Evolutionary conservation across 2,113 vertebrate genomes (phyloP), one percentile per base, ranked within the genome.

Genomic region (Elgaria multicarinata): DNA sequence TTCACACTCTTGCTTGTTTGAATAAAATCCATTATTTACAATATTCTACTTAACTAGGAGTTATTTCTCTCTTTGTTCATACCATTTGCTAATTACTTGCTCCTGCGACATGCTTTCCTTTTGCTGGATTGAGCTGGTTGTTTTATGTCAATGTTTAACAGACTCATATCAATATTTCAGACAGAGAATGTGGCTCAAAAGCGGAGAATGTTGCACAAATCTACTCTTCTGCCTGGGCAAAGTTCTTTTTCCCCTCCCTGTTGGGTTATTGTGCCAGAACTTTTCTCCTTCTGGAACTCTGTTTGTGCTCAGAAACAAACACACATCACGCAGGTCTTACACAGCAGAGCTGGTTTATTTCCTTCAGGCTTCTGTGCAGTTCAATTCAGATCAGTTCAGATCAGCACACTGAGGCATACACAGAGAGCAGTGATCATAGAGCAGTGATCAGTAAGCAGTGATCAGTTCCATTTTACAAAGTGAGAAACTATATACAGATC

Each of bases 1-100:
- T 96, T 95, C 95, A 80, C 91, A 94, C 94, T 92, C 92, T 95
- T 96, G 92, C 94, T 95, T 97, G 93, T 97, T 97, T 97, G 95
- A 97, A 96, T 97, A 96, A 96, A 97, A 97, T 97, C 93, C 95
- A 97, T 96, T 96, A 97, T 97, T 97, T 97, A 97, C 92, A 95
- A 93, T 97, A 96, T 96, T 96, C 89, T 95, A 93, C 95, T 96
- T 96, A 96, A 96, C 94, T 96, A 95, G 93, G 93, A 97, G 91
- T 93, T 93, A 96, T 96, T 97, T 96, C 92, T 96, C 93, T 96
- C 93, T 96, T 96, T 96, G 94, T 96, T 96, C 95, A 91, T 94
- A 83, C 89, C 87, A 94, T 93, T 97, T 94, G 89, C 90, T 97
- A 97, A 97, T 96, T 97, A 94, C 92, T 97, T 93, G 94, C 95